Percentiles rank a stretch among this genome's conserved stretches.
Evolutionary conservation across 2,113 vertebrate species (phyloP).

Genomic region (Oryzias curvinotus): DNA sequence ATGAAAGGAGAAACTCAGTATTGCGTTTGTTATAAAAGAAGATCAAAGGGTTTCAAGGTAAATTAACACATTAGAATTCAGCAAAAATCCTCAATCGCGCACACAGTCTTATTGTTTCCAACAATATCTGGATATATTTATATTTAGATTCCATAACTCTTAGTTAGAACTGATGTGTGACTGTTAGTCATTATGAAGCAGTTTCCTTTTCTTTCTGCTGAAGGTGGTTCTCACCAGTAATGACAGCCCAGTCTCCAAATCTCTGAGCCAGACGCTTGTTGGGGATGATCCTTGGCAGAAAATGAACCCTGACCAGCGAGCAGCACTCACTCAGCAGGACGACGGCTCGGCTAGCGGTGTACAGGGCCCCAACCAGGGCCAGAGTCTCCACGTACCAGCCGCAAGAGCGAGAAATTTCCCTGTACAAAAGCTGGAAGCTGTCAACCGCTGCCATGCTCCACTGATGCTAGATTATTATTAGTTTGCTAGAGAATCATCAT

Average conservation of each 20-base stretch:
- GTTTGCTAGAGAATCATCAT: not conserved
- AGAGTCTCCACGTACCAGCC: conserved; percentile 84
- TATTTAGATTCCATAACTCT: too few relatives aligned
- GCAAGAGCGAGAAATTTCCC: conserved; percentile 87
- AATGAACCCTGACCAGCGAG: conserved; percentile 80
- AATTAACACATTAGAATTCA: too few relatives aligned
- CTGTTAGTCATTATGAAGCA: too few relatives aligned
- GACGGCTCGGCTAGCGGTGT: conserved; percentile 79
- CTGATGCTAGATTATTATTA: conserved; percentile 17
- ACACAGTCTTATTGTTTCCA: too few relatives aligned
- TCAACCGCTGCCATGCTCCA: conserved; percentile 91
- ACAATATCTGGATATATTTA: too few relatives aligned
- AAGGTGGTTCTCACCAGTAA: conserved; percentile 82
- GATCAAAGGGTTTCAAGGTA: too few relatives aligned
- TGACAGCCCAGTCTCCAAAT: conserved; percentile 90
- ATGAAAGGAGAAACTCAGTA: too few relatives aligned
- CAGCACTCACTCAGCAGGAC: conserved; percentile 80
- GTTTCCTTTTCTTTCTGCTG: not conserved
- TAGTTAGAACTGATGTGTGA: too few relatives aligned
- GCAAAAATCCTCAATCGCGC: too few relatives aligned
- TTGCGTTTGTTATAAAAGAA: too few relatives aligned
- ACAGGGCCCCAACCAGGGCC: conserved; percentile 89
- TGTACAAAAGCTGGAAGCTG: conserved; percentile 87
- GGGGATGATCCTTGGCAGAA: conserved; percentile 82
- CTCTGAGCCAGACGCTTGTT: conserved; percentile 76